Base-by-base conservation (phyloP, 2,797 vertebrate species). In the Acanthurus leucopareius region DNA sequence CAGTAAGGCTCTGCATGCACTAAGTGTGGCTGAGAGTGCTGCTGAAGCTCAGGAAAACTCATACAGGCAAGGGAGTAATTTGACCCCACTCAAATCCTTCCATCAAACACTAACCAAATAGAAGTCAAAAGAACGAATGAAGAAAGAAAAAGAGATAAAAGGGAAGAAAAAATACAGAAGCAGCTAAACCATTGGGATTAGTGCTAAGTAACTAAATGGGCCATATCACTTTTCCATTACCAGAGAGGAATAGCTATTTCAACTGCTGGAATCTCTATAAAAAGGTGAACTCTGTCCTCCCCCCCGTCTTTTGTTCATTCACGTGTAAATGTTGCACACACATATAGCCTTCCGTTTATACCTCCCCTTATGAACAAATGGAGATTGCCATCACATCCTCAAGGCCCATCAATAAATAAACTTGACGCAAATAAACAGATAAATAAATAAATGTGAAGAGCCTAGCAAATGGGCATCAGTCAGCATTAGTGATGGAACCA, bases 381-480 rank as follows among this genome's bases (percentile, higher is more conserved):
- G 91, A 92, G 86, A 86, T 84, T 86, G 70, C 86, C 88, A 51
- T 91, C 86, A 73, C 73, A 86, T 94, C 90, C 91, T 90, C 53
- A 54, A 89, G 88, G 80, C 69, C 83, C 93, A 95, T 95, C 91
- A 96, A 96, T 96, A 95, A 95, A 92, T 95, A 95, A 96, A 91
- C 70, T 63, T 83, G 90, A 94, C 83, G 67, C 90, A 94, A 95
- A 96, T 95, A 96, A 95, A 96, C 91, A 93, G 87, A 94, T 95
- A 94, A 94, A 96, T 96, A 95, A 95, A 94, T 95, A 94, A 94
- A 92, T 90, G 85, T 75, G 86, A 88, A 86, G 88, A 84, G 89
- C 80, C 77, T 32, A 28, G 85, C 87, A 92, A 95, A 95, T 86
- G 93, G 94, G 86, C 92, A 93, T 94, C 91, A 86, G 91, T 95